Conservation (phyloP, 2,888 invertebrate species). For the Leuctra nigra region DNA sequence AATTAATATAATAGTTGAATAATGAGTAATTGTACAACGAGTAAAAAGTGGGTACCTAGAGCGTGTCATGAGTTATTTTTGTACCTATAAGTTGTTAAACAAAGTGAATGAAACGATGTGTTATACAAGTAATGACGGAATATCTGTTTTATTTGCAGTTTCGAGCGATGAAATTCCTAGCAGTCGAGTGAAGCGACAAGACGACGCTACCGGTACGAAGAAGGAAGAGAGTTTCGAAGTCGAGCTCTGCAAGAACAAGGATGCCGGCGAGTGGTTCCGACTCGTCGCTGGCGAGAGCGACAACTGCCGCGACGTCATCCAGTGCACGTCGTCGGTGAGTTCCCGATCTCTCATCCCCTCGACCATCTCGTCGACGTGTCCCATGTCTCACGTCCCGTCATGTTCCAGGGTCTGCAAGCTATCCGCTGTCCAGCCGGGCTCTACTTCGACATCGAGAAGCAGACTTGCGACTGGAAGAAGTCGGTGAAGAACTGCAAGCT, state of each 20-base stretch:
- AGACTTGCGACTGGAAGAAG: slow-evolving; percentile 92
- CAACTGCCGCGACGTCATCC: slow-evolving; percentile 91
- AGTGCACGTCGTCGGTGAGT: slow-evolving; percentile 87
- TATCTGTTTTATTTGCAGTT: slow-evolving; percentile 21
- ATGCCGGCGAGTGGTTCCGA: slow-evolving; percentile 93
- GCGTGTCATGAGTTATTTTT: no score
- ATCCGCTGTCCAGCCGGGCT: slow-evolving; percentile 89
- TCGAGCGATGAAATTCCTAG: slow-evolving; percentile 8
- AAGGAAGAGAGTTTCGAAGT: slow-evolving; percentile 83
- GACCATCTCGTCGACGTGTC: no score
- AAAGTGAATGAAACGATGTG: no score
- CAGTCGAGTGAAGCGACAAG: slow-evolving; percentile 41
- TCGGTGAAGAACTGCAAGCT: slow-evolving; percentile 88
- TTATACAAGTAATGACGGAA: no score
- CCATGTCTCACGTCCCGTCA: no score
- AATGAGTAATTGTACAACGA: no score
- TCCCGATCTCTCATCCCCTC: no score
- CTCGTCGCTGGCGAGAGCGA: slow-evolving; percentile 84
- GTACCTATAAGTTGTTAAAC: no score
- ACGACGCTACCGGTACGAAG: slow-evolving; percentile 54
- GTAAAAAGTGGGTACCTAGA: no score
- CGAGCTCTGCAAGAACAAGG: slow-evolving; percentile 90
- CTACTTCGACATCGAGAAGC: slow-evolving; percentile 90
- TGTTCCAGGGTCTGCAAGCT: slow-evolving; percentile 80
- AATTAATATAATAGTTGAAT: no score